Base-by-base conservation (phyloP, 1,140 invertebrate species). In the Pogonomyrmex californicus region DNA sequence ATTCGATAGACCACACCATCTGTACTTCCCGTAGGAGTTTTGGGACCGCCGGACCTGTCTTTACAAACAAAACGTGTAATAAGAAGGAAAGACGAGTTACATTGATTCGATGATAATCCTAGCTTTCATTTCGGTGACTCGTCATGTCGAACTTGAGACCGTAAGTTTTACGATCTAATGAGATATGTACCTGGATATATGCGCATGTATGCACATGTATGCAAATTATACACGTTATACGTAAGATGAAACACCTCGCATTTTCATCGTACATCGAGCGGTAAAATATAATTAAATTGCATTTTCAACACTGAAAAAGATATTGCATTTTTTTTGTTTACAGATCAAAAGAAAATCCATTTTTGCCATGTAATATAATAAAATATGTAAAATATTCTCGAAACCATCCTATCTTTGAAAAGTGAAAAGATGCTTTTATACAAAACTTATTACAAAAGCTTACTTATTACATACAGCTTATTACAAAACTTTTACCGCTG, bases 141-240 rank as follows among this genome's bases (percentile, higher is more conserved):
- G n/a, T 54, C 38, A 81, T 23, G n/a, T 51, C n/a, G 17, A 78
- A 65, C 44, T 51, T 51, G 36, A 70, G 63, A 66, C 62, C 17
- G 90, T 78, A 23, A 73, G 76, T 68, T 33, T 51, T 88, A 83
- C 58, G 4, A 86, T 86, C 77, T 85, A 68, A 62, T 12, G 68
- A 36, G 79, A 83, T 83, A 83, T 83, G 79, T 83, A 75, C 30
- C 54, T 83, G 56, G 68, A 83, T 83, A 83, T 83, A 75, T 75
- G 79, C 54, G 78, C 51, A 71, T 14, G 49, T 78, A 36, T 68
- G 38, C 44, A 49, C 36, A 36, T 38, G 47, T 47, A 36, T 38
- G 47, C 51, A 41, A 71, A 47, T 2, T 83, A 23, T 23, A 23
- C 56, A 44, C 30, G 44, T 65, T 44, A 17, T 4, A 78, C 71